Percentiles rank a stretch among this genome's conserved stretches.
These are phyloP conservation scores for Mungos mungo DNA, from an alignment of 2,113 vertebrate genomes.

Conservation along the genomic window DNA sequence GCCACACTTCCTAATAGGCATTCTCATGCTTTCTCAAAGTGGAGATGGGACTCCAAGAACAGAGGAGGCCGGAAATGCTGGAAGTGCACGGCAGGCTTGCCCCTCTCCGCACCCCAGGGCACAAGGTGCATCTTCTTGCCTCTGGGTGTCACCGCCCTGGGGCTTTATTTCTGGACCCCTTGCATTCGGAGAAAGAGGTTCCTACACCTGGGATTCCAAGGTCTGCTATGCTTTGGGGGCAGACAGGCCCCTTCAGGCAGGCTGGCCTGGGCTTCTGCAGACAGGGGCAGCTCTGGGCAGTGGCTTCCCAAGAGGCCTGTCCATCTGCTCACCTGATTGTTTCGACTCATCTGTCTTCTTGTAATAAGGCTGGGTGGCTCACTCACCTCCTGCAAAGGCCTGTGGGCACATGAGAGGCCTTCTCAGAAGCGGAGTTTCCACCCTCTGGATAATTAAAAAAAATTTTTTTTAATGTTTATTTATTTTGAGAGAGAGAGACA, in stretches of 20 bases:
- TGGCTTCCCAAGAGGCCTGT: neutral
- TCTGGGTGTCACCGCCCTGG: neutral
- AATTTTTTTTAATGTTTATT: no score
- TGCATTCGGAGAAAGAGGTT: neutral
- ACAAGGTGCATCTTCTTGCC: neutral
- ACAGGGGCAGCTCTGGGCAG: neutral
- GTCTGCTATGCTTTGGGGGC: neutral
- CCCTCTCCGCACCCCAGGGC: no score
- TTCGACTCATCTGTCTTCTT: neutral
- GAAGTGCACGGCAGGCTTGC: rapidly evolving
- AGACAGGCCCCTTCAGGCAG: neutral
- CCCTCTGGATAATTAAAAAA: neutral
- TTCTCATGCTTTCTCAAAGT: neutral
- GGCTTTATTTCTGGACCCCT: neutral
- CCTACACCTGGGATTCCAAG: neutral
- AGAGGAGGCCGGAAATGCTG: neutral
- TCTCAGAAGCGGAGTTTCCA: neutral
- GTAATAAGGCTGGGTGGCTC: neutral
- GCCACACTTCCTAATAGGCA: neutral
- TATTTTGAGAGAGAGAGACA: no score
- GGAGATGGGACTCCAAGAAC: neutral
- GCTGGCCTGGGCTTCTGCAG: neutral
- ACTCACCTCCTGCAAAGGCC: neutral
- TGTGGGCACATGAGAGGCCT: neutral
- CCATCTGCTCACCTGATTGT: neutral